Evolutionary conservation across 2,797 vertebrate species (phyloP).

Genomic region (Siniperca scherzeri): DNA sequence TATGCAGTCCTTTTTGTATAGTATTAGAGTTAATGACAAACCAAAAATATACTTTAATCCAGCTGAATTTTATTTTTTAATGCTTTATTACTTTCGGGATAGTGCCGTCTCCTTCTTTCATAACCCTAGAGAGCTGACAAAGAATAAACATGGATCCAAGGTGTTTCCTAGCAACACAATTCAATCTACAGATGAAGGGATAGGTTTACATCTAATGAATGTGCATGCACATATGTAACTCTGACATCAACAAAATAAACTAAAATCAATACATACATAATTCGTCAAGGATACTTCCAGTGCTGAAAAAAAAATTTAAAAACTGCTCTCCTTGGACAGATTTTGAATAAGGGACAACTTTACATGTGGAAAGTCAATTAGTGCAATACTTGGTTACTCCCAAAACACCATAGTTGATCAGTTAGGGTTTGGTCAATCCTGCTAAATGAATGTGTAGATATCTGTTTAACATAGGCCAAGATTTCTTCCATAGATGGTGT

Average conservation of each 20-base stretch:
- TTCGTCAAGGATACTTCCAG: background rate
- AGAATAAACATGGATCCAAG: background rate
- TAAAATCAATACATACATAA: no score
- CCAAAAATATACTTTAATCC: background rate
- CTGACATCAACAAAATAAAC: background rate
- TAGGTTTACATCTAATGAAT: background rate
- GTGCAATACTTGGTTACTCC: background rate
- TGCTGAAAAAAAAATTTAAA: background rate
- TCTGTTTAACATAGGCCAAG: background rate
- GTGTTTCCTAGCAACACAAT: conserved; percentile 6
- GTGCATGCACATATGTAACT: background rate
- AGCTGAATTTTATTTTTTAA: background rate
- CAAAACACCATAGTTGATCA: background rate
- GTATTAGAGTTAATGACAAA: background rate
- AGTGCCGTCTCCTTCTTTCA: background rate
- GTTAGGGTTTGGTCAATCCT: background rate
- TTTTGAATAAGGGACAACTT: background rate
- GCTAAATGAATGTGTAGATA: background rate
- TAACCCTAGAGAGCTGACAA: background rate
- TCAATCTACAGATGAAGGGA: background rate
- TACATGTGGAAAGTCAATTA: background rate
- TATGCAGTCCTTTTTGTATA: background rate
- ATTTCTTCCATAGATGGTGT: background rate
- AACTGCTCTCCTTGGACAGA: background rate
- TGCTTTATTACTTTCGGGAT: background rate